Conservation (phyloP, 2,888 invertebrate species). For the Pollenia angustigena region DNA sequence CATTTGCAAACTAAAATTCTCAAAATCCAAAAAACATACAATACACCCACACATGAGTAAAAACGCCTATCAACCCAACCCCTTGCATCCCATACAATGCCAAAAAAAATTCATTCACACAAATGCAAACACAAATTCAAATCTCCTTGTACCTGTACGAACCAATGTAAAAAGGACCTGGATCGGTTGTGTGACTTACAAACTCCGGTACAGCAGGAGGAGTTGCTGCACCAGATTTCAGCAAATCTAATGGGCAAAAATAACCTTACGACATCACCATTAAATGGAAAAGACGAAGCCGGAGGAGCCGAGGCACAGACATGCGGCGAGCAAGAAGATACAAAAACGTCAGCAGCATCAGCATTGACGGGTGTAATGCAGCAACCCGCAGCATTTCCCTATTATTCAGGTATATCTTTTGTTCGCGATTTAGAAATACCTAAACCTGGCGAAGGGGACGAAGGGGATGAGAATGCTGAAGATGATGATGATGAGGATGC, state of each 20-base stretch:
- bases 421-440: constrained; percentile 76
- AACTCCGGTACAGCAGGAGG: constrained; percentile 77
- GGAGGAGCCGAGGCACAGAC: constrained; percentile 39
- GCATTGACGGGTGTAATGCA: constrained; percentile 73
- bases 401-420: constrained; percentile 80
- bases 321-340: constrained; percentile 70
- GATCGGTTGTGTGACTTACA: constrained; percentile 81
- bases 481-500: constrained; percentile 46
- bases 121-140: constrained; percentile 14
- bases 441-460: constrained; percentile 62
- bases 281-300: constrained; percentile 37
- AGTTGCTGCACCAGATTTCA: constrained; percentile 80
- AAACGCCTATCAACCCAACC: not conserved
- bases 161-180: constrained; percentile 78
- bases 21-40: constrained; percentile 1
- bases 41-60: not conserved
- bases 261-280: constrained; percentile 60
- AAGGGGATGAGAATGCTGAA: constrained; percentile 39
- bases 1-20: not conserved
- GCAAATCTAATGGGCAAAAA: constrained; percentile 65
- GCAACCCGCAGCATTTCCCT: constrained; percentile 77
- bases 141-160: not conserved
- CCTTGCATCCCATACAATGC: too few relatives aligned
- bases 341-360: constrained; percentile 27
- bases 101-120: not conserved